Evolutionary conservation across 2,113 vertebrate species (phyloP), one percentile per base, ranked within the genome.

Genomic region (Mustela lutreola): DNA sequence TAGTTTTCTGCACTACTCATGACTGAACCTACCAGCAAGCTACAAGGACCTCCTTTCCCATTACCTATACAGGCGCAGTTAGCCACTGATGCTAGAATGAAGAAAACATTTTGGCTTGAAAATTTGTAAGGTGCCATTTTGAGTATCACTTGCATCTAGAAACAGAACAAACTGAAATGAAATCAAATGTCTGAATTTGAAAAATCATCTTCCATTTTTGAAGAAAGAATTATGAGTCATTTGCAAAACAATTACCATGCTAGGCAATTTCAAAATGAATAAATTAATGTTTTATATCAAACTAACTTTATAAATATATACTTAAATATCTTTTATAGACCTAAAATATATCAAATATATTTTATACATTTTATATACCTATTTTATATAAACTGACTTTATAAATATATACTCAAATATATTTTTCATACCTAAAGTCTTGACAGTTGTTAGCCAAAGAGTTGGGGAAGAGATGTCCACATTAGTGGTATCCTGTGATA

Each of bases 81-180:
- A 79, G 24, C 22, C 62, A 53, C n/a, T 84, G 33, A 39, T n/a
- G 14, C 11, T 75, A n/a, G 19, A 8, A 36, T 67, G 70, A 76
- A 94, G n/a, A 94, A 90, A 28, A 65, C 11, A 71, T 85, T 96
- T 95, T 94, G 58, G 58, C 96, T 95, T 53, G 28, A 85, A 96
- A 95, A 79, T 7, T 11, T 78, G 7, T 50, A 70, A 67, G 31
- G 6, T 45, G 4, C 10, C 14, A 50, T 78, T 94, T 79, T 92
- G 24, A 91, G 48, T 60, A 75, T 75, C 19, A 95, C 33, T 91
- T 31, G 33, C 28, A 84, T 76, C 80, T 86, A 53, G 45, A 84
- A 93, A 93, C 1, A 81, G 36, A 92, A 75, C 10, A 95, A 75
- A 92, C 11, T 50, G 39, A 89, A 96, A 89, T 89, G 31, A 93